These are phyloP conservation scores for Troides oblongomaculatus DNA, from an alignment of 2,888 invertebrate species.

Conservation along the genomic window DNA sequence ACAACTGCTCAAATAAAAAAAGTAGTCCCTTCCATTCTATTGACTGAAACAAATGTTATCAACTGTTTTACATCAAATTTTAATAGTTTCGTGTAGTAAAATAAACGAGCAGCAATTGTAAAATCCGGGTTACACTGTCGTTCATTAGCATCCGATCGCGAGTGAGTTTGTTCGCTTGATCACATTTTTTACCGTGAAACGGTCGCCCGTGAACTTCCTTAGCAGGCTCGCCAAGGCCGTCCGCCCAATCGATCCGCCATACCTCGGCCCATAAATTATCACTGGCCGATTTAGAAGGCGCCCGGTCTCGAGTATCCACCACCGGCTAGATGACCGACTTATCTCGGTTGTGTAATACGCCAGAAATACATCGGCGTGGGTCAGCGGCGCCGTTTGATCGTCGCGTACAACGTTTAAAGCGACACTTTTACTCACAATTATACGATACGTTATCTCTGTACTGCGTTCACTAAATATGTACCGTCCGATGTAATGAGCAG, in stretches of 20 bases:
- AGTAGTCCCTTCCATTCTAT: no score
- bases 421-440: not conserved
- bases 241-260: constrained; percentile 60
- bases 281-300: constrained; percentile 57
- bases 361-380: constrained; percentile 49
- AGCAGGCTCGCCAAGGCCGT: constrained; percentile 70
- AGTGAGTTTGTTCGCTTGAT: constrained; percentile 2
- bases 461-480: constrained; percentile 9
- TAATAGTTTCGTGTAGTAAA: no score
- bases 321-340: constrained; percentile 69
- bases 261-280: constrained; percentile 55
- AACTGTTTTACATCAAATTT: no score
- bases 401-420: not conserved
- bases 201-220: constrained; percentile 74
- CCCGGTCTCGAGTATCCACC: constrained; percentile 52
- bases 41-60: no score
- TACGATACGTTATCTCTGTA: constrained; percentile 9
- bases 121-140: constrained; percentile 20
- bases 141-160: constrained; percentile 35
- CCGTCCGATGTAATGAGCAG: constrained; percentile 37
- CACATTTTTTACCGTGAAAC: constrained; percentile 37
- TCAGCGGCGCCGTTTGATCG: constrained; percentile 7
- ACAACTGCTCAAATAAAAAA: no score
- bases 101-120: not conserved
- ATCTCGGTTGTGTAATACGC: constrained; percentile 60